Conservation (phyloP, 1,140 invertebrate species). For the Alviniconcha marisindica region DNA sequence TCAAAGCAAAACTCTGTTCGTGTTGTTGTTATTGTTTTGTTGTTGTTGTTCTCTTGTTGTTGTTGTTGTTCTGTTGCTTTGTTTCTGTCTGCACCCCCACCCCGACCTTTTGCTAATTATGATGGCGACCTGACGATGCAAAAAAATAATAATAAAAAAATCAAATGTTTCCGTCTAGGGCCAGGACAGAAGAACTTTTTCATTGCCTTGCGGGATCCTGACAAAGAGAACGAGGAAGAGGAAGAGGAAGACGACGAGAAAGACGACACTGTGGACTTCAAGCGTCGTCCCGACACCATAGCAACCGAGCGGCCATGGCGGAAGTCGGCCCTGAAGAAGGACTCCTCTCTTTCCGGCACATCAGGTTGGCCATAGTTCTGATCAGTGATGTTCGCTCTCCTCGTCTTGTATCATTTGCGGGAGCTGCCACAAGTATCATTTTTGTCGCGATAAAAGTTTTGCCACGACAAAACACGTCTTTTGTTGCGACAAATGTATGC, state of each 20-base stretch:
- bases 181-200: constrained; percentile 12
- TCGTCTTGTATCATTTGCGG: no score
- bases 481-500: not conserved
- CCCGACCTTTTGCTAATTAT: no score
- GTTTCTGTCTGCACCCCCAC: no score
- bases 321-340: not conserved
- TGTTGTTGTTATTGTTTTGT: not conserved
- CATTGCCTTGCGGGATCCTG: not conserved
- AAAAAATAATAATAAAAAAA: no score
- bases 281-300: not conserved
- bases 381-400: no score
- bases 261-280: not conserved
- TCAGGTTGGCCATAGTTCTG: no score
- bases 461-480: not conserved
- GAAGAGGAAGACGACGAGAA: constrained; percentile 22
- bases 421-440: no score
- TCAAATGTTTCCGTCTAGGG: not conserved
- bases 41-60: no score
- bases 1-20: no score
- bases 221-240: constrained; percentile 10
- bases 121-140: not conserved
- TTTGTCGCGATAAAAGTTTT: no score
- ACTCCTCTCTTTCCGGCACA: not conserved
- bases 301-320: not conserved
- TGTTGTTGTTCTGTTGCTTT: no score